These are phyloP conservation scores for Pomatostomus ruficeps DNA, from an alignment of 2,113 vertebrate species.

Conservation along the genomic window DNA sequence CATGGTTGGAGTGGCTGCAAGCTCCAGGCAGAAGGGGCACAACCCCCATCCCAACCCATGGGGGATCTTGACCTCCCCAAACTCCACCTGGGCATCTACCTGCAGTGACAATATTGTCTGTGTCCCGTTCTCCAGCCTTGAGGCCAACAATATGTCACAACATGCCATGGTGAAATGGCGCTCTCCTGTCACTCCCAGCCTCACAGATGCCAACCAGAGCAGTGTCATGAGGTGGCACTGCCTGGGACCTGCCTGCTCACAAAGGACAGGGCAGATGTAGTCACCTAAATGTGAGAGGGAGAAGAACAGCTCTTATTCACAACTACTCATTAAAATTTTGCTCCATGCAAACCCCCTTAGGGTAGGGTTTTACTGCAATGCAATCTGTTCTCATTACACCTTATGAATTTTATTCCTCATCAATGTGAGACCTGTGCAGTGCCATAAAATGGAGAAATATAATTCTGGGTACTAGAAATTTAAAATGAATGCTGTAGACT, in stretches of 20 bases:
- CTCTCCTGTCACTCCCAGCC: not conserved
- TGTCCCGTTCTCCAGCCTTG: not conserved
- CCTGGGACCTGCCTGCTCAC: not conserved
- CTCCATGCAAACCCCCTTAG: not conserved
- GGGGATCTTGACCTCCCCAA: not conserved
- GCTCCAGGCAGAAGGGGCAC: not conserved
- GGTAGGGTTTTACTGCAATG: not conserved
- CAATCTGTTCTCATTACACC: not conserved
- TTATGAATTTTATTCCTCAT: not conserved
- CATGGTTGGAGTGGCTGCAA: not conserved
- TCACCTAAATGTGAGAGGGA: rapidly evolving
- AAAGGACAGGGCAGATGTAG: not conserved
- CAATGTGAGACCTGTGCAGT: not conserved
- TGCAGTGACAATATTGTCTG: not conserved
- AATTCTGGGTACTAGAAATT: not conserved
- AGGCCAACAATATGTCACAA: rapidly evolving
- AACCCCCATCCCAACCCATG: not conserved
- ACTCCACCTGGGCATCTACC: not conserved
- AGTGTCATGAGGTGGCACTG: not conserved
- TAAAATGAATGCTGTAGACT: not conserved
- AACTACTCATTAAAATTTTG: not conserved
- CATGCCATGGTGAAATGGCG: rapidly evolving
- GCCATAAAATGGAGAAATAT: not conserved
- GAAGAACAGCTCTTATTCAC: not conserved
- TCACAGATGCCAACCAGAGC: not conserved